Base-by-base conservation (phyloP, 2,797 vertebrate genomes). In the Setipinna tenuifilis region DNA sequence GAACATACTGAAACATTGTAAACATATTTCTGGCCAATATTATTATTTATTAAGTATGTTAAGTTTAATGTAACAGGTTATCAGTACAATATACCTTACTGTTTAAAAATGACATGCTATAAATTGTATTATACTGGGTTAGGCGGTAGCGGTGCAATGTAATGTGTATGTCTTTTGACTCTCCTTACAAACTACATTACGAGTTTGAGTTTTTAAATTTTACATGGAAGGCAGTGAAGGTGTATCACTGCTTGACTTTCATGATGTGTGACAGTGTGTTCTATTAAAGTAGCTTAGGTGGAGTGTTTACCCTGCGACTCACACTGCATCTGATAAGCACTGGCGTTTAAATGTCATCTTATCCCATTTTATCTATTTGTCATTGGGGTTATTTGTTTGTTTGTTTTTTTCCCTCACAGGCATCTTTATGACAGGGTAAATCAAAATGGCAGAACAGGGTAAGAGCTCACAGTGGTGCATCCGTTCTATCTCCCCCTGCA, bases 401-500 rank as follows among this genome's bases (percentile, higher is more conserved):
- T 75, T 59, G 31, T 82, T 71, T 78, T 75, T 28, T 16, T 3
- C 68, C 3, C 7, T 61, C 46, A 35, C 23, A 61, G 57, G 82
- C n/a, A 48, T 25, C 25, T 81, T 87, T 86, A 83, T 65, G 75
- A 44, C 35, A 31, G 75, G 58, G 50, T 84, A 82, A 50, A 83
- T 59, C 75, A 85, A 21, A n/a, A 35, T 84, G 46, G 2, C 28
- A 25, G 81, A 35, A 65, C 62, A 84, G 46, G 3, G 19, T 61
- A 44, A 68, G 2, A 3, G 16, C n/a, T 25, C 0, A 0, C 81
- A 35, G 25, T 54, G 5, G 25, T 58, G 41, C 54, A 41, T 59
- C 54, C 71, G 17, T 35, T 78, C 82, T 10, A 12, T 9, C 83
- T 89, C 86, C 85, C 83, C 85, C 82, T 50, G 59, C 62, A 85